These are phyloP conservation scores for Brachyhypopomus occidentalis DNA, from an alignment of 2,113 vertebrate genomes.

Conservation along the genomic window DNA sequence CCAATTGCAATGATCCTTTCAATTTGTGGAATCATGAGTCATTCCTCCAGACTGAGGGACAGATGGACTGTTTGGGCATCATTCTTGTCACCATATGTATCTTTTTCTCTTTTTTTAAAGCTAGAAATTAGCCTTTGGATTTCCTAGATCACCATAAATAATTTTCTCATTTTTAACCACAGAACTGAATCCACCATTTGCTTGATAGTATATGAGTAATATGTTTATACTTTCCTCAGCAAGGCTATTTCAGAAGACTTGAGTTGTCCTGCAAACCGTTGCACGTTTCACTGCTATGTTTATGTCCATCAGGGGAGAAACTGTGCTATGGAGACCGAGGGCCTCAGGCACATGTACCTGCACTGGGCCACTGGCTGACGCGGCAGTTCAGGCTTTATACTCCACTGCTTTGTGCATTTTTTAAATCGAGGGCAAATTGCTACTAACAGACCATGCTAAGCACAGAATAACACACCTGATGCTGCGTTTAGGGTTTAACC, in stretches of 20 bases:
- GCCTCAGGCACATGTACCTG: no score
- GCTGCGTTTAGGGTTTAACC: no score
- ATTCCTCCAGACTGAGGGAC: background rate
- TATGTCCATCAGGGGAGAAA: constrained; percentile 2
- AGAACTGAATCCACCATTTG: background rate
- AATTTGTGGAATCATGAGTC: background rate
- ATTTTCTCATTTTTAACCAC: background rate
- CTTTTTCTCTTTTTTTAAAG: background rate
- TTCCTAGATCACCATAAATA: background rate
- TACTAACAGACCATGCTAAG: no score
- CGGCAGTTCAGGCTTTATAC: no score
- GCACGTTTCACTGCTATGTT: background rate
- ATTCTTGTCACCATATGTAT: background rate
- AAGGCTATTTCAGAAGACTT: background rate
- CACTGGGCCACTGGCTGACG: no score
- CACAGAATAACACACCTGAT: no score
- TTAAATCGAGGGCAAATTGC: no score
- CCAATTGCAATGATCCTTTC: background rate
- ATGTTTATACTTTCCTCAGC: background rate
- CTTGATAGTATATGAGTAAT: background rate
- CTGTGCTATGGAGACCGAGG: no score
- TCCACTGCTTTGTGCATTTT: no score
- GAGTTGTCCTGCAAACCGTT: background rate
- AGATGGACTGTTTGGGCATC: background rate
- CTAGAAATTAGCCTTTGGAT: background rate